These are phyloP conservation scores for Heliocidaris tuberculata DNA, from an alignment of 35 echinoderm and acorn worm species.

Conservation along the genomic window DNA sequence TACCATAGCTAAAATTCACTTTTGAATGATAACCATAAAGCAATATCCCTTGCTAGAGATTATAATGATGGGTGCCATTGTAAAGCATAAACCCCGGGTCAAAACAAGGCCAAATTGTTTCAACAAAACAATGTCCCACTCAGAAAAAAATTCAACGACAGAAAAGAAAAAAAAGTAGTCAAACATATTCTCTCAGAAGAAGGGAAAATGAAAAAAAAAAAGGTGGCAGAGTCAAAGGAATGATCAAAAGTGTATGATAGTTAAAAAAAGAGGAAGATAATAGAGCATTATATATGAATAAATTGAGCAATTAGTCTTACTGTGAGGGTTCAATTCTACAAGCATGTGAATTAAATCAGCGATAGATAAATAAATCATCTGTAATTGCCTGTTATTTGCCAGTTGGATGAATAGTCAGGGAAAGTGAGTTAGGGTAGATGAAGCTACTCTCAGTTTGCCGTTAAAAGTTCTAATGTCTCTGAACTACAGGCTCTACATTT, in stretches of 20 bases:
- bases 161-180: not conserved
- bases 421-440: not conserved
- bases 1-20: too few relatives aligned
- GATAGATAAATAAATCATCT: not conserved
- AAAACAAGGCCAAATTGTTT: not conserved
- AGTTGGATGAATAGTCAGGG: not conserved
- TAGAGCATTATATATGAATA: not conserved
- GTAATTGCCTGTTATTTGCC: not conserved
- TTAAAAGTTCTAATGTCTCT: too few relatives aligned
- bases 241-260: not conserved
- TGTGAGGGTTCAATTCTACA: not conserved
- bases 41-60: too few relatives aligned
- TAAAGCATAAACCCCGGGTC: too few relatives aligned
- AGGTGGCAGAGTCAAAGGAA: not conserved
- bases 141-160: not conserved
- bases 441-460: not conserved
- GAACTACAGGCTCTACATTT: not conserved
- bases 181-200: not conserved
- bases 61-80: too few relatives aligned
- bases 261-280: not conserved
- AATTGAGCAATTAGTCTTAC: not conserved
- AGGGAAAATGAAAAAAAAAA: not conserved
- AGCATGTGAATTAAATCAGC: not conserved
- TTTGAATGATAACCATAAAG: too few relatives aligned
- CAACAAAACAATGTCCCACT: not conserved